Percentiles rank a stretch among this genome's conserved stretches.
Evolutionary conservation across 2,113 vertebrate genomes (phyloP).

Genomic region (Misgurnus mizolepis): DNA sequence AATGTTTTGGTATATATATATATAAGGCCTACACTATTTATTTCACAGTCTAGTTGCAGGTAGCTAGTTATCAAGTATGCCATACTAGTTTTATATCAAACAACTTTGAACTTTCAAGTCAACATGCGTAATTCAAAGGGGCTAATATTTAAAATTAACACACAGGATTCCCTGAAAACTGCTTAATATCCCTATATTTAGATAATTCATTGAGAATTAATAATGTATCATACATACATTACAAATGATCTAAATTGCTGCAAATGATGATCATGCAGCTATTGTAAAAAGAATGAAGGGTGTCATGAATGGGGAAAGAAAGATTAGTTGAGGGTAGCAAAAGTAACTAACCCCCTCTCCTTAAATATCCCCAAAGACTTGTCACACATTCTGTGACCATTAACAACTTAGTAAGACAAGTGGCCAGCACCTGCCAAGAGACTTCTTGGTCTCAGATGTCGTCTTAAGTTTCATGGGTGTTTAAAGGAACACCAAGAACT

Average conservation of each 20-base stretch:
- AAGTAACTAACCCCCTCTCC: slow-evolving; percentile 64
- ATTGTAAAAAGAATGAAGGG: neutral
- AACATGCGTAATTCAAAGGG: too few species aligned
- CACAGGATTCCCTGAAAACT: too few species aligned
- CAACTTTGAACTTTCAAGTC: too few species aligned
- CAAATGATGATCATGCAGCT: neutral
- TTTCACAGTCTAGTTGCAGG: too few species aligned
- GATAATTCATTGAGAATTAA: neutral
- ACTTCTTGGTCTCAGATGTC: slow-evolving; percentile 59
- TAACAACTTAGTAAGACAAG: slow-evolving; percentile 76
- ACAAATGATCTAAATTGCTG: neutral
- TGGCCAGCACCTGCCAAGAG: slow-evolving; percentile 73
- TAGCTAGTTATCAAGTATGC: too few species aligned
- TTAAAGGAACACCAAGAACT: slow-evolving; percentile 21
- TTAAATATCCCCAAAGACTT: slow-evolving; percentile 67
- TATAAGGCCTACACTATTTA: too few species aligned
- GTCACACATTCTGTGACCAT: slow-evolving; percentile 71
- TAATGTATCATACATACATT: neutral
- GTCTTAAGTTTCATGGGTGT: slow-evolving; percentile 68
- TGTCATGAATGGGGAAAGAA: slow-evolving; percentile 39
- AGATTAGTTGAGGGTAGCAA: slow-evolving; percentile 47
- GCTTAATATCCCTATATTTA: too few species aligned
- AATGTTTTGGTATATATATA: too few species aligned
- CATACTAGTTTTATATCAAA: too few species aligned
- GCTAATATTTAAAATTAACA: too few species aligned